These are phyloP conservation scores for Crax fasciolata DNA, from an alignment of 2,797 vertebrate species.

Conservation along the genomic window DNA sequence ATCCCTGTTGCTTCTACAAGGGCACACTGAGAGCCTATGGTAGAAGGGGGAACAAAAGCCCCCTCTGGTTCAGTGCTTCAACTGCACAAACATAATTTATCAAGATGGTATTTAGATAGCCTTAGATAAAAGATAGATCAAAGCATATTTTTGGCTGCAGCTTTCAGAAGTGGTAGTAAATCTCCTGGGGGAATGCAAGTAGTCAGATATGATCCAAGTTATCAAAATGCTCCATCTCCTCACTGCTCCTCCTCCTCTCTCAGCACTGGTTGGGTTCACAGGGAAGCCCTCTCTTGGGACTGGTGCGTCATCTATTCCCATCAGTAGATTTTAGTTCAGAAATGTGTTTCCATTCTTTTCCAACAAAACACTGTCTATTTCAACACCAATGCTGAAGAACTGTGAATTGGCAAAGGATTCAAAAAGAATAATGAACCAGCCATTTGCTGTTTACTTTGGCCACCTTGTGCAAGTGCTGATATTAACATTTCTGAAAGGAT, in stretches of 20 bases:
- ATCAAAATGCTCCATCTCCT: constrained; percentile 23
- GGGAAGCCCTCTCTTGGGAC: background rate
- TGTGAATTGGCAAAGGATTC: constrained; percentile 24
- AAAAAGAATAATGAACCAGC: constrained; percentile 31
- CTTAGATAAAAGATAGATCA: constrained; percentile 59
- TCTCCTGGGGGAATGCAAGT: constrained; percentile 20
- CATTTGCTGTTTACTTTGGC: constrained; percentile 48
- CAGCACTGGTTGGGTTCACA: background rate
- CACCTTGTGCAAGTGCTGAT: constrained; percentile 27
- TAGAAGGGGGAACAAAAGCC: background rate
- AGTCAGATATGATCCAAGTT: constrained; percentile 23
- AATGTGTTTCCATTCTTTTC: constrained; percentile 27
- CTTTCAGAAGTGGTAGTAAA: constrained; percentile 42
- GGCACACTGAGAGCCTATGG: background rate
- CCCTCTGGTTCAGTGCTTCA: constrained; percentile 35
- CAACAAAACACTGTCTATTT: background rate
- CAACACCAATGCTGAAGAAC: background rate
- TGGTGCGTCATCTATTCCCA: background rate
- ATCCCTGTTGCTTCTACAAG: background rate
- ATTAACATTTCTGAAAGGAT: constrained; percentile 67
- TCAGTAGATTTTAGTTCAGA: constrained; percentile 5
- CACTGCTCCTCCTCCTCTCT: background rate
- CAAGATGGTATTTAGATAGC: constrained; percentile 3
- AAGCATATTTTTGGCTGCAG: constrained; percentile 40
- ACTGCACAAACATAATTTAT: background rate